phyloP scores from a whole-genome alignment of 2,797 vertebrate species.

The Tenualosa thibaudeaui region DNA sequence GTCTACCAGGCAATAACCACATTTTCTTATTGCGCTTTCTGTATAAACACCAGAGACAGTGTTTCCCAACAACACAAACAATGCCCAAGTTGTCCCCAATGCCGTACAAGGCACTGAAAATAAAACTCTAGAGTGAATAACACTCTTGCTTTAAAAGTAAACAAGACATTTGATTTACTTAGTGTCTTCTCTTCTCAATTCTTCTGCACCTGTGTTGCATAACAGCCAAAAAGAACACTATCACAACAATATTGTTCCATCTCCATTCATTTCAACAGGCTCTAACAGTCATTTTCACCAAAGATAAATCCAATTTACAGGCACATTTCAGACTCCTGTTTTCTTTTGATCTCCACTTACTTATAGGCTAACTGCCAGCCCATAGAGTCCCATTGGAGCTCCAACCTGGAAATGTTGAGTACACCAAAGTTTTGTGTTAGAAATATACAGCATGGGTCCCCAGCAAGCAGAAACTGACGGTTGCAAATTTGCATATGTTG shows the following conservation, averaged over 20 bases:
- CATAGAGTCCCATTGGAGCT: too few relatives aligned
- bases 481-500: too few relatives aligned
- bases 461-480: too few relatives aligned
- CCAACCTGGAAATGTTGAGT: too few relatives aligned
- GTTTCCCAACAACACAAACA: background rate
- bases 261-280: background rate
- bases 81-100: background rate
- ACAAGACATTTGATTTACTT: background rate
- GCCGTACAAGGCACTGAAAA: too few relatives aligned
- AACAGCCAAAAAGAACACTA: background rate
- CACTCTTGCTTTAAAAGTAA: conserved; percentile 15
- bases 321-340: too few relatives aligned
- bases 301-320: background rate
- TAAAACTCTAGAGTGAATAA: too few relatives aligned
- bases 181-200: background rate
- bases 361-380: too few relatives aligned
- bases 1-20: background rate
- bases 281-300: background rate
- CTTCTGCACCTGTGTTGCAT: background rate
- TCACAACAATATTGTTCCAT: background rate
- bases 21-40: background rate
- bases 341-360: too few relatives aligned
- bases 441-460: too few relatives aligned
- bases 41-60: background rate
- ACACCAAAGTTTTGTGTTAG: too few relatives aligned